Base-by-base conservation (phyloP, 2,888 invertebrate species). In the Dryomyza anilis region DNA sequence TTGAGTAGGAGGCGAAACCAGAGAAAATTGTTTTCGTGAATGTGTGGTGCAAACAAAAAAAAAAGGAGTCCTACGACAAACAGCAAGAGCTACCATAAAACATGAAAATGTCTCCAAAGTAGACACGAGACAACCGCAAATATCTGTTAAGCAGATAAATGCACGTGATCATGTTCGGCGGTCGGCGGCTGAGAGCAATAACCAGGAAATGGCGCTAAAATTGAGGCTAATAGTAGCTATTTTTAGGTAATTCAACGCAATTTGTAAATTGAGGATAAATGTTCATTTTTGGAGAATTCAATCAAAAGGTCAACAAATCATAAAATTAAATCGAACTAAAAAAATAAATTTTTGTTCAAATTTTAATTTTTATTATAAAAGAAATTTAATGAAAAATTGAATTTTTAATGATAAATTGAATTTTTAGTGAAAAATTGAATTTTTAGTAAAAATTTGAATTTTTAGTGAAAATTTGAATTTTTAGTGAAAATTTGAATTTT, bases 91-190 rank as follows among this genome's bases (percentile, higher is more conserved):
- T 23, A 58, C 58, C 39, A 53, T 21, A 36, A 61, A 61, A 52
- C 43, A 61, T 21, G 52, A 19, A 78, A 78, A 78, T 80, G 81
- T 79, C 78, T 76, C 80, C 75, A 78, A 81, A 80, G 77, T 78
- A 79, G 80, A 81, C 79, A 78, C 76, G 79, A 77, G 78, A 73
- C 74, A 77, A 76, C 79, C 79, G 70, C 81, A 79, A 74, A 71
- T 61, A 53, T 29, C 19, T 6, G 36, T 33, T 5, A 21, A 4
- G 33, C 33, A 29, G 50, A 14, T 19, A 14, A 36, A 55, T 23
- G 48, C 12, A 21, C 19, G 33, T 36, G 36, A 10, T 14, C 2
- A 36, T 36, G n/a, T 36, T 36, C n/a, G n/a, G n/a, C n/a, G n/a
- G n/a, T n/a, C n/a, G n/a, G n/a, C n/a, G n/a, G n/a, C n/a, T n/a